A percentile compares a stretch with the other conserved stretches of the same genome.
phyloP scores from a whole-genome alignment of 2,888 invertebrate species.

The Xestia rhomboidea region DNA sequence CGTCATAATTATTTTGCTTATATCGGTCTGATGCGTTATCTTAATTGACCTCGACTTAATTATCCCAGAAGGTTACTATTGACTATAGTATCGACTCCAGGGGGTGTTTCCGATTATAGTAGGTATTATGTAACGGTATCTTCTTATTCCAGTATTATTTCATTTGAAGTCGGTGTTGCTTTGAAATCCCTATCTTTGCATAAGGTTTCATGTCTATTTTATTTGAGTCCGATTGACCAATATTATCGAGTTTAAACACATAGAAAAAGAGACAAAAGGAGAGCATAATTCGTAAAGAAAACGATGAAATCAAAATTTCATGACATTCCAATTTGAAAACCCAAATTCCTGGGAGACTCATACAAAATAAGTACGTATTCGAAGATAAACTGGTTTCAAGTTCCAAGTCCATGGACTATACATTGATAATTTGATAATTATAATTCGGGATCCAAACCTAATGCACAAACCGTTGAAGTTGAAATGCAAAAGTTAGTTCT shows the following conservation, averaged over 20 bases:
- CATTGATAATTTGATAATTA: background rate
- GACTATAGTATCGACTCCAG: background rate
- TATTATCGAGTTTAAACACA: background rate
- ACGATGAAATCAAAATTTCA: background rate
- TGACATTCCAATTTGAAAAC: background rate
- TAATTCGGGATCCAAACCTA: conserved; percentile 6
- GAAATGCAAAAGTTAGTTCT: conserved; percentile 25
- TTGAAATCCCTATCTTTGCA: background rate
- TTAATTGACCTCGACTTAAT: conserved; percentile 3
- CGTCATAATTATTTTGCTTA: background rate
- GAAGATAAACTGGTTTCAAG: background rate
- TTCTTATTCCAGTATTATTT: background rate
- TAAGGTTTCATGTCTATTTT: background rate
- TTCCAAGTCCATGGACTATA: background rate
- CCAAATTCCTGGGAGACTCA: background rate
- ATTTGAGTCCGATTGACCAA: background rate
- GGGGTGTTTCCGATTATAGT: background rate
- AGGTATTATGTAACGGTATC: background rate
- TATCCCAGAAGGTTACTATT: conserved; percentile 1
- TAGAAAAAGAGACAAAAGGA: background rate
- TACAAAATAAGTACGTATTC: background rate
- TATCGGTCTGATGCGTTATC: background rate
- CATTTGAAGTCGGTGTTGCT: background rate
- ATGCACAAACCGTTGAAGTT: conserved; percentile 5
- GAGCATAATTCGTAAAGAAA: background rate